Conservation (phyloP, 1,140 invertebrate species). For the Proales similis region DNA sequence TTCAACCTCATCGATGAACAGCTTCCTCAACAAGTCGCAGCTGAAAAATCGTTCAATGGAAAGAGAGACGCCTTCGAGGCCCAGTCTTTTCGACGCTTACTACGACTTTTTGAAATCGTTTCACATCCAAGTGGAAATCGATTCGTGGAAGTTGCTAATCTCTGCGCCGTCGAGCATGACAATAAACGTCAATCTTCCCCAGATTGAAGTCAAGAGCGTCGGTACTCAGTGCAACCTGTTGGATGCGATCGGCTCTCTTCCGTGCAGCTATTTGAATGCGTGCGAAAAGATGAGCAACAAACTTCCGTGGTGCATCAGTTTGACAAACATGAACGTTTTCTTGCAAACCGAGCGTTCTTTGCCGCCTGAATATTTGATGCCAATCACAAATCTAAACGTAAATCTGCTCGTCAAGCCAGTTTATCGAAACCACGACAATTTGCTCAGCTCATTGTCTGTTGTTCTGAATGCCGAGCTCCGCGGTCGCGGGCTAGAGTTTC, state of each 20-base stretch:
- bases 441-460: conserved; percentile 29
- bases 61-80: neutral
- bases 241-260: conserved; percentile 20
- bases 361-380: neutral
- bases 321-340: conserved; percentile 1
- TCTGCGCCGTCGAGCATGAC: neutral
- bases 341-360: neutral
- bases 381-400: neutral
- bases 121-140: conserved; percentile 32
- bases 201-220: neutral
- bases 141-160: too few species aligned
- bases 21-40: neutral
- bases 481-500: conserved; percentile 5
- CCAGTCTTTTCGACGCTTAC: conserved; percentile 16
- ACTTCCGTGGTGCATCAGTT: conserved; percentile 13
- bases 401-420: conserved; percentile 13
- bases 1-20: neutral
- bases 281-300: conserved; percentile 37
- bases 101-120: conserved; percentile 22
- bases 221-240: conserved; percentile 31
- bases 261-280: conserved; percentile 23
- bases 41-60: neutral
- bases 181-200: neutral
- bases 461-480: conserved; percentile 15
- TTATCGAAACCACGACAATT: conserved; percentile 35